Evolutionary conservation across 1,140 invertebrate genomes (phyloP).

Genomic region (Acromyrmex echinatior): DNA sequence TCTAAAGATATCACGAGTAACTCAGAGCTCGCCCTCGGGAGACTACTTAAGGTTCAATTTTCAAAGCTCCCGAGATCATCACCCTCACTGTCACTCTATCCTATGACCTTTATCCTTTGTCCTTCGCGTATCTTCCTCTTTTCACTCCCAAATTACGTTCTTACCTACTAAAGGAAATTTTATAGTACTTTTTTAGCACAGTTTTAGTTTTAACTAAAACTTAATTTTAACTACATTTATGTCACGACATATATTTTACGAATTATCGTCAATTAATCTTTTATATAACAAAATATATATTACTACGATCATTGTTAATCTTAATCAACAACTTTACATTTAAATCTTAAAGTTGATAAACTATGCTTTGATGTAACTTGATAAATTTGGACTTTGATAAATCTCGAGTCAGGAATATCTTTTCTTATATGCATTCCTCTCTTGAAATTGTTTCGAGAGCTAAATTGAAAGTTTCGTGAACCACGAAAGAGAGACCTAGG

Average conservation of each 20-base stretch:
- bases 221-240: background rate
- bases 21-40: conserved; percentile 28
- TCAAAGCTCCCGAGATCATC: conserved; percentile 62
- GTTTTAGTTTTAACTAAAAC: background rate
- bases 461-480: conserved; percentile 31
- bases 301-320: background rate
- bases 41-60: conserved; percentile 75
- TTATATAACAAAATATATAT: background rate
- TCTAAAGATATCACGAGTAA: conserved; percentile 52
- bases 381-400: conserved; percentile 15
- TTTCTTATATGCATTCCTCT: background rate
- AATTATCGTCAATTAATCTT: background rate
- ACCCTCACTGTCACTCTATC: conserved; percentile 65
- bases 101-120: conserved; percentile 38
- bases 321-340: background rate
- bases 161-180: background rate
- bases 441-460: background rate
- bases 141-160: conserved; percentile 32
- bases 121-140: background rate
- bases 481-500: background rate
- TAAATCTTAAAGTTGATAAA: conserved; percentile 16
- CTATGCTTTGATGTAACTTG: background rate
- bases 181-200: background rate
- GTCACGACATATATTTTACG: background rate
- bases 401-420: background rate